These are phyloP conservation scores for Romanogobio albipinnatus DNA, from an alignment of 2,113 vertebrate genomes.

Conservation along the genomic window DNA sequence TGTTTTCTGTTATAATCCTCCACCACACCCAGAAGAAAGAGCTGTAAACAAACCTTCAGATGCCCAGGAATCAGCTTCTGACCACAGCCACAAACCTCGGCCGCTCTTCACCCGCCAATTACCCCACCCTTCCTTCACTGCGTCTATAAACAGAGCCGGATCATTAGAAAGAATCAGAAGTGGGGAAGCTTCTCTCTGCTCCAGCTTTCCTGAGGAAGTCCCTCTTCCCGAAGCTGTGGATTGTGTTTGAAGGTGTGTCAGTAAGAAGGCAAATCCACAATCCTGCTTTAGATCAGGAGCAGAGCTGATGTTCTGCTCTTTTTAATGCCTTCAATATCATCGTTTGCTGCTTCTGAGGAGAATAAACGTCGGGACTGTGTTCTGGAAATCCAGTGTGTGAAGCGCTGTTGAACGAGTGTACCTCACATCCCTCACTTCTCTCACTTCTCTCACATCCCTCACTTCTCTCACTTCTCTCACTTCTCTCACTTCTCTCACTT, in stretches of 20 bases:
- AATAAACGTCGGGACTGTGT: too few species aligned
- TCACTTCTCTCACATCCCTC: too few species aligned
- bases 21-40: constrained; percentile 7
- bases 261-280: not conserved
- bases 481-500: too few species aligned
- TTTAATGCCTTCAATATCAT: not conserved
- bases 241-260: too few species aligned
- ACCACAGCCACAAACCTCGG: constrained; percentile 57
- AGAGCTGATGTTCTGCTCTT: not conserved
- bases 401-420: not conserved
- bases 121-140: not conserved
- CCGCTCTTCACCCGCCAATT: too few species aligned
- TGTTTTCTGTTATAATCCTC: not conserved
- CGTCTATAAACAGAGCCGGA: not conserved
- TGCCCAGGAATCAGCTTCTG: constrained; percentile 45
- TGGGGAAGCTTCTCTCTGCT: not conserved
- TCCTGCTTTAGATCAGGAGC: constrained; percentile 15
- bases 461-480: too few species aligned
- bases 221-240: not conserved
- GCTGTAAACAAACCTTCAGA: constrained; percentile 59
- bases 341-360: not conserved
- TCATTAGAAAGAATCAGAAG: not conserved
- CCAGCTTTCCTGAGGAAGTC: constrained; percentile 41
- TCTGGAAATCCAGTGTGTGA: not conserved
- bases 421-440: too few species aligned